phyloP scores from a whole-genome alignment of 2,888 invertebrate genomes.

The Rhagonycha lutea region DNA sequence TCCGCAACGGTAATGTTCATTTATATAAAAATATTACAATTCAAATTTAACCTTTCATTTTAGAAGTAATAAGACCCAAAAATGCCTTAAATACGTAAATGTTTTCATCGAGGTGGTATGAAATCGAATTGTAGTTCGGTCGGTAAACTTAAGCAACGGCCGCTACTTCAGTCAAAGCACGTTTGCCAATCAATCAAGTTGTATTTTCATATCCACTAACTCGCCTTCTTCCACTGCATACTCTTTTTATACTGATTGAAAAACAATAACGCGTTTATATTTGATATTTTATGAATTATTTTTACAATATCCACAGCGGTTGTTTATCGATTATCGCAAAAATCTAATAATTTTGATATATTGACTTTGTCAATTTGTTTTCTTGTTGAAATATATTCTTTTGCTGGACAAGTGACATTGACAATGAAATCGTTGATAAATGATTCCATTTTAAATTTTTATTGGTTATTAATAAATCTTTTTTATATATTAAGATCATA shows the following conservation, averaged over 20 bases:
- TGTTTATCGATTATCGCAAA: slow-evolving; percentile 39
- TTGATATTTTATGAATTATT: slow-evolving; percentile 52
- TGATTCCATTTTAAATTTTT: neutral
- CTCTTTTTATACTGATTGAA: slow-evolving; percentile 53
- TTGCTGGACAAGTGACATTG: neutral
- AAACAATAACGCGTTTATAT: slow-evolving; percentile 53
- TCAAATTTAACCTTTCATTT: neutral
- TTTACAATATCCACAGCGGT: slow-evolving; percentile 46
- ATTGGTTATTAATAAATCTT: neutral
- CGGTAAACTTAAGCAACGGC: slow-evolving; percentile 22
- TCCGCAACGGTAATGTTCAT: neutral
- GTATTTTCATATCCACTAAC: slow-evolving; percentile 53
- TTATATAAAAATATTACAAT: neutral
- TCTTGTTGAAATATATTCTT: neutral
- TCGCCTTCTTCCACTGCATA: slow-evolving; percentile 48
- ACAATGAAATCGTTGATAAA: neutral
- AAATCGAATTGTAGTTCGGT: neutral
- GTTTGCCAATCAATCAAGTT: slow-evolving; percentile 53
- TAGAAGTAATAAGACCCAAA: neutral
- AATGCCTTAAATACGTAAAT: neutral
- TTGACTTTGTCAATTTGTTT: slow-evolving; percentile 11
- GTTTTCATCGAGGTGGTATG: neutral
- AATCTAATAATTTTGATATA: slow-evolving; percentile 20
- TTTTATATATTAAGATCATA: neutral
- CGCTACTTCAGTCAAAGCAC: slow-evolving; percentile 48